Conservation (phyloP, 2,888 invertebrate genomes). For the Oligia latruncula region DNA sequence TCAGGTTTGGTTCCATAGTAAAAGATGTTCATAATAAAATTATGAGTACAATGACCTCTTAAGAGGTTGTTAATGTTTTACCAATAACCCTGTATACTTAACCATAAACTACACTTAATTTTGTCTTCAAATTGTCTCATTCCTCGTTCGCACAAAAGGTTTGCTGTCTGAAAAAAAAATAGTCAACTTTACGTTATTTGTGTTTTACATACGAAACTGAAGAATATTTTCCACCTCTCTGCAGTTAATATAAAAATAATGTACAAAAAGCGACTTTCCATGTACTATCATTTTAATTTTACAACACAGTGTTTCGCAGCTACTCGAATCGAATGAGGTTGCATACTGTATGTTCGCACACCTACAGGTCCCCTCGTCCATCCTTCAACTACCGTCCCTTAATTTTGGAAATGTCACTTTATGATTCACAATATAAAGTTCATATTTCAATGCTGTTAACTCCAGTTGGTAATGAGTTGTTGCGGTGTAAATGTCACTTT, state of each 20-base stretch:
- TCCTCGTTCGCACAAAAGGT: neutral
- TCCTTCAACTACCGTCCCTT: neutral
- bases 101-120: neutral
- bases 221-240: neutral
- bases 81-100: no score
- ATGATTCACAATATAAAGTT: neutral
- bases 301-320: neutral
- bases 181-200: neutral
- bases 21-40: no score
- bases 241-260: neutral
- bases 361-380: neutral
- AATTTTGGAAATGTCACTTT: constrained; percentile 16
- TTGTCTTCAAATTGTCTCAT: neutral
- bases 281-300: neutral
- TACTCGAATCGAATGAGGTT: constrained; percentile 19
- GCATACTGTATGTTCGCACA: neutral
- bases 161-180: no score
- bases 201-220: neutral
- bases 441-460: neutral
- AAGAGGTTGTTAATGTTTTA: no score
- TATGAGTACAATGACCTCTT: no score
- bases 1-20: no score
- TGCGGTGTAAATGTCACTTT: neutral
- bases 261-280: neutral
- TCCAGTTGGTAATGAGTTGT: neutral